Base-by-base conservation (phyloP, 2,888 invertebrate genomes). In the Tillus elongatus region DNA sequence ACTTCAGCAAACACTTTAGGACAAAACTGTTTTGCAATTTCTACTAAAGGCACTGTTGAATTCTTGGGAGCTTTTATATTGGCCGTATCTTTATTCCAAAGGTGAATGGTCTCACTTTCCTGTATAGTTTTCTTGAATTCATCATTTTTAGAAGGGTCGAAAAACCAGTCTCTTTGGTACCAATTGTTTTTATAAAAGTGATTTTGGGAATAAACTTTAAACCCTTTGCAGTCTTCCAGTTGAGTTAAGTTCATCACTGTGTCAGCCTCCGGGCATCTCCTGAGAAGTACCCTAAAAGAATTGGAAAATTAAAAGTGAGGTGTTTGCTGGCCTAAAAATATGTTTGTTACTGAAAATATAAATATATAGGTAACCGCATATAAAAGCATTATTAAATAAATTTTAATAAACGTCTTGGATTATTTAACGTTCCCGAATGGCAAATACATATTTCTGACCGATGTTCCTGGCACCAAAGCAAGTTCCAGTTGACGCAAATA, bases 131-230 rank as follows among this genome's bases (percentile, higher is more conserved):
- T n/a, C 24, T 19, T 19, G 24, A 19, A 6, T n/a, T 19, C 24
- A n/a, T 19, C n/a, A 6, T 8, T 19, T n/a, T 19, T 19, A 8
- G 6, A 8, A 19, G 24, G 24, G 24, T 19, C 24, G n/a, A 19
- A 19, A 19, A 19, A 19, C 24, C 24, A 19, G n/a, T 19, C 24
- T n/a, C 24, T 19, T 19, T 19, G 6, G n/a, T 19, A 19, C 24
- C 24, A 19, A n/a, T 19, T 19, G 24, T 8, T 19, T 19, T 19
- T 19, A n/a, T 19, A 19, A n/a, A 19, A 19, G 6, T 8, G 6
- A 19, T 19, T 19, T n/a, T n/a, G 6, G 6, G 24, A n/a, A n/a
- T 19, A 19, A n/a, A 19, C n/a, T n/a, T 19, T 19, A n/a, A 19
- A 19, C 6, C 24, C 24, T 19, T 19, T 19, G n/a, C 24, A 19